Conservation (phyloP, 2,113 vertebrate species). For the Monarcha castaneiventris region DNA sequence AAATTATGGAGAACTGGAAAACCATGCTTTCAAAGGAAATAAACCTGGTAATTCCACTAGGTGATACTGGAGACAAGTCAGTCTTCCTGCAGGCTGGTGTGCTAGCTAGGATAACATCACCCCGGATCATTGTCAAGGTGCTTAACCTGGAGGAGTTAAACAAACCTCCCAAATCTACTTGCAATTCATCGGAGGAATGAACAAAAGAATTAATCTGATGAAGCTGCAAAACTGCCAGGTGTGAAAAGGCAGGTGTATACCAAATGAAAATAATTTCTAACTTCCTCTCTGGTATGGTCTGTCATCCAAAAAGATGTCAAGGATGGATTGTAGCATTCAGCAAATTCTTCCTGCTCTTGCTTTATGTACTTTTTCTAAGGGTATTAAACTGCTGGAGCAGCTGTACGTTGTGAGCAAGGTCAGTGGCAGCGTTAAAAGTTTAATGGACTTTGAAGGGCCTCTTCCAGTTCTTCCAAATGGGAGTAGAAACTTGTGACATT, state of each 20-base stretch:
- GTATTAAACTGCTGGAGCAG: not conserved
- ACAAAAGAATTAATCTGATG: not conserved
- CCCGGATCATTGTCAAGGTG: not conserved
- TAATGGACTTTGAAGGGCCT: not conserved
- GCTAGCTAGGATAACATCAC: not conserved
- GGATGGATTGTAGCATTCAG: not conserved
- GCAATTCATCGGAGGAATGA: not conserved
- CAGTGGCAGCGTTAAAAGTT: not conserved
- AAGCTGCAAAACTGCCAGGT: not conserved
- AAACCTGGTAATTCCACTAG: not conserved
- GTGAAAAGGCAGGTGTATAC: not conserved
- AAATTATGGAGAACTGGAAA: not conserved
- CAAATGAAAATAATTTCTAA: not conserved
- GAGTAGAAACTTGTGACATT: not conserved
- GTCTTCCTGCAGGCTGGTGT: not conserved
- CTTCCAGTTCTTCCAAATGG: not conserved
- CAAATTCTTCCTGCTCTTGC: not conserved
- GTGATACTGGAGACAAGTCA: not conserved
- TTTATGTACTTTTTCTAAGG: not conserved
- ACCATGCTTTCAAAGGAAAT: not conserved
- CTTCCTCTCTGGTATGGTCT: not conserved
- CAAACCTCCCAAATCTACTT: not conserved
- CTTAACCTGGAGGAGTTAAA: not conserved
- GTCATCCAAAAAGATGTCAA: not conserved
- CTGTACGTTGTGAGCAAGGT: rapidly evolving